phyloP scores from a whole-genome alignment of 2,797 vertebrate genomes.

The Babyrousa celebensis region DNA sequence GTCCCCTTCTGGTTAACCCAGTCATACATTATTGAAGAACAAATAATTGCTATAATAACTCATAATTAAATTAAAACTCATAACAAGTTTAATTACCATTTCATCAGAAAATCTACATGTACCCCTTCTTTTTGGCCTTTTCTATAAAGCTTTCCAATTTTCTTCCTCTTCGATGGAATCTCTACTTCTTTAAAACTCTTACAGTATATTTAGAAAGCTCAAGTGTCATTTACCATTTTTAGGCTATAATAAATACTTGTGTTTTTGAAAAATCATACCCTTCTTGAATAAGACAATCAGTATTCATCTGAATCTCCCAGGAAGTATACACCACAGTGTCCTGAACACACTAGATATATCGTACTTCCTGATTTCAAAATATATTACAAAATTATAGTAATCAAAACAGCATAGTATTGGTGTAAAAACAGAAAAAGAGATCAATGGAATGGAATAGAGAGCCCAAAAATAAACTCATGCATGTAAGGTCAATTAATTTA shows the following conservation, averaged over 20 bases:
- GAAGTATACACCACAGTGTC: not conserved
- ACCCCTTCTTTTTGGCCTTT: not conserved
- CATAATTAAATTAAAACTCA: not conserved
- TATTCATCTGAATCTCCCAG: slow-evolving; percentile 4
- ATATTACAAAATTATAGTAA: not conserved
- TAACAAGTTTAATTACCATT: not conserved
- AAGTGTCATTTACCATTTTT: slow-evolving; percentile 9
- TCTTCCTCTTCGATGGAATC: not conserved
- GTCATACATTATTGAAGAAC: slow-evolving; percentile 18
- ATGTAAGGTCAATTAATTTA: not conserved
- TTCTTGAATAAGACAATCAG: not conserved
- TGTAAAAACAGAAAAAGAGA: not conserved
- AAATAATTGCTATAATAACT: slow-evolving; percentile 27
- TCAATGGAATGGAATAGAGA: not conserved
- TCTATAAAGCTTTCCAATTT: not conserved
- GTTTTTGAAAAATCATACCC: not conserved
- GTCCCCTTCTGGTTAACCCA: slow-evolving; percentile 16
- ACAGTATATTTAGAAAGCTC: not conserved
- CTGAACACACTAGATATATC: not conserved
- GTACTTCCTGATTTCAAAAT: not conserved
- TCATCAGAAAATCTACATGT: not conserved
- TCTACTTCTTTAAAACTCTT: slow-evolving; percentile 29
- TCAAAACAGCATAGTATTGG: not conserved
- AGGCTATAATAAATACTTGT: not conserved
- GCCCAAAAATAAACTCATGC: not conserved